Base-by-base conservation (phyloP, 2,797 vertebrate species). In the Sebastes nivosus region DNA sequence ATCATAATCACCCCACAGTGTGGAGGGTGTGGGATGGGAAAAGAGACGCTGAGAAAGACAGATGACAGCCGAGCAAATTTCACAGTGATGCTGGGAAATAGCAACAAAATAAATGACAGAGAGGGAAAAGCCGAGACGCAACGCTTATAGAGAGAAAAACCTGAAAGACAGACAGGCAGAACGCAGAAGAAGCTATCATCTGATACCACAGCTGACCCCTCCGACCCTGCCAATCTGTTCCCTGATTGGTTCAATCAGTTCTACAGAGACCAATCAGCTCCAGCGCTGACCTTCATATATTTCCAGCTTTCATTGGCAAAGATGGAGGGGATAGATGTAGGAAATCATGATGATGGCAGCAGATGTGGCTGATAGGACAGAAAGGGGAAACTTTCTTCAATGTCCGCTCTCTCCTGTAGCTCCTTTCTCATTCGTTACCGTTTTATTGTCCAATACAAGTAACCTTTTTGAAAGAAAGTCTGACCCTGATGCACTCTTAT, bases 191-290 rank as follows among this genome's bases (percentile, higher is more conserved):
- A 67, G 55, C 22, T 27, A 58, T 61, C 25, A 55, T 72, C 55
- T 72, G 68, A 76, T 72, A 72, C 24, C 18, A 22, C 50, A 1
- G 2, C 38, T 63, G 61, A 79, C 27, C 57, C 63, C 58, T 50
- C 36, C 3, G 59, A 75, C 46, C 73, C 36, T 32, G 42, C 20
- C 74, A 74, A 70, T 80, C 60, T 71, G 42, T 25, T 42, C 36
- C 25, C 29, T 71, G 60, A 86, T 80, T 80, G 72, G 84, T 82
- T 79, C 76, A 70, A 76, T 82, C 72, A 79, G 55, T 69, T 82
- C 36, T n/a, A 52, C 57, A 36, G 50, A 82, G 67, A 64, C 84
- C 76, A 82, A 73, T 79, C 69, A 69, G 66, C 34, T 46, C 38
- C 55, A 63, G 54, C 67, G 12, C 12, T 67, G 65, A 74, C 83